phyloP scores from a whole-genome alignment of 2,888 invertebrate species.

The Cerceris ruficornis region DNA sequence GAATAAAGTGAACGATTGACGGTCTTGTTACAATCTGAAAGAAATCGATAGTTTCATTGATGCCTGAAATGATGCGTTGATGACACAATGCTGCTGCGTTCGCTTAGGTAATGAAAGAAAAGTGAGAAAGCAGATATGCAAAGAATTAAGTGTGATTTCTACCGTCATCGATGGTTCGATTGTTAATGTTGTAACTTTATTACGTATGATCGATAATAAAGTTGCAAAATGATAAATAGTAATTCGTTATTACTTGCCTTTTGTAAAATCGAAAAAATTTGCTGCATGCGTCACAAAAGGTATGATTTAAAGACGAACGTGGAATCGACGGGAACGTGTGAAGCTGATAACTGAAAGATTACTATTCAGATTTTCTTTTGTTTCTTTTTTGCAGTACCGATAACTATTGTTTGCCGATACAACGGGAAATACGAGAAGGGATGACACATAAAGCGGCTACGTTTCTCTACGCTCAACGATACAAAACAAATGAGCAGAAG shows the following conservation, averaged over 20 bases:
- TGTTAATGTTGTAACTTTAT: too few relatives aligned
- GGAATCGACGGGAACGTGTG: too few relatives aligned
- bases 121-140: slow-evolving; percentile 20
- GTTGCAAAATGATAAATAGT: too few relatives aligned
- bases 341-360: too few relatives aligned
- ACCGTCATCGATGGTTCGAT: too few relatives aligned
- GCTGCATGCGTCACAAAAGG: too few relatives aligned
- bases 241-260: slow-evolving; percentile 59
- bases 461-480: neutral
- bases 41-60: neutral
- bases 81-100: slow-evolving; percentile 22
- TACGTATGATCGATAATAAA: too few relatives aligned
- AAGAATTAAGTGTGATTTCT: slow-evolving; percentile 15
- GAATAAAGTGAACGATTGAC: neutral
- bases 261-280: slow-evolving; percentile 56
- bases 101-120: neutral
- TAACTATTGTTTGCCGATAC: slow-evolving; percentile 27
- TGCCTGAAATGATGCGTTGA: slow-evolving; percentile 24
- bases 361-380: too few relatives aligned
- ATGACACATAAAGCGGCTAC: slow-evolving; percentile 5
- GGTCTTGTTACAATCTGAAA: neutral
- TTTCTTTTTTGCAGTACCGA: too few relatives aligned
- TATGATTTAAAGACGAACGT: too few relatives aligned
- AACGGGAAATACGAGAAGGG: slow-evolving; percentile 56
- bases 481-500: slow-evolving; percentile 9